Conservation (phyloP, 2,113 vertebrate genomes). For the Trogon surrucura region DNA sequence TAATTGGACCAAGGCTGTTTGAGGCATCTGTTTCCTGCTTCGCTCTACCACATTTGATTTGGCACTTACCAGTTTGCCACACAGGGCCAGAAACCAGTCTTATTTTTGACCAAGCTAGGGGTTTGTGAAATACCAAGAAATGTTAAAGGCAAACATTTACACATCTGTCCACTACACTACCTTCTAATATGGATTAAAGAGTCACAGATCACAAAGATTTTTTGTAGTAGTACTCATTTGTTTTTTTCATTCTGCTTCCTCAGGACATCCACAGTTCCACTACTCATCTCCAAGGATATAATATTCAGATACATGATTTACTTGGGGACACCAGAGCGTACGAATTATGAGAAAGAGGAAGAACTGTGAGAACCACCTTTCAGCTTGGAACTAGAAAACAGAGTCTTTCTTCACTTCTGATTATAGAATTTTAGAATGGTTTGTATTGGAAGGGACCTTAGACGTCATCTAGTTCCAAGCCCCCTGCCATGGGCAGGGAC, state of each 20-base stretch:
- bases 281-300: not conserved
- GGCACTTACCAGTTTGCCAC: no score
- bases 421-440: not conserved
- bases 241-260: not conserved
- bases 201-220: not conserved
- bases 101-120: no score
- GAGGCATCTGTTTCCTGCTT: no score
- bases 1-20: no score
- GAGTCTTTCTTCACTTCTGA: not conserved
- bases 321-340: not conserved
- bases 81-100: no score
- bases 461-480: no score
- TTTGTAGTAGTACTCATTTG: not conserved
- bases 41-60: no score
- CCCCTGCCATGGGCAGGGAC: no score
- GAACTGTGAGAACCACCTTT: not conserved
- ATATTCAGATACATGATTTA: not conserved
- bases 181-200: not conserved
- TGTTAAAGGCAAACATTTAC: no score
- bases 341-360: not conserved
- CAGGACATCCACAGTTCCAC: not conserved
- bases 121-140: no score
- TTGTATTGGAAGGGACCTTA: no score
- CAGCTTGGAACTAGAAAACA: not conserved
- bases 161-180: no score